Evolutionary conservation across 2,888 invertebrate species (phyloP), one percentile per base, ranked within the genome.

Genomic region (Fragum whitleyi): DNA sequence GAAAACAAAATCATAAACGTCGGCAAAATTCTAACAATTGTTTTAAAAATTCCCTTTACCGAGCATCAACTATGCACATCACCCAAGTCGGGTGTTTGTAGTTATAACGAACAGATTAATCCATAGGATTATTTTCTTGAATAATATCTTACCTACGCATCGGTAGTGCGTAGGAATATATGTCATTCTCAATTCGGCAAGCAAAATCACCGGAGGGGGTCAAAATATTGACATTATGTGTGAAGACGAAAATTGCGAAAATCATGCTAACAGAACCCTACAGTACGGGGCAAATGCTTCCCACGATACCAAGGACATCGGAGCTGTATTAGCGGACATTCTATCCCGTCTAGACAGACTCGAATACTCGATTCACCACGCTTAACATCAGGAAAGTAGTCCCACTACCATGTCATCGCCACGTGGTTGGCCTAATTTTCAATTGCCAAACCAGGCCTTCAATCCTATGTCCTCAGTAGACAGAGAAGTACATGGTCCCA

Each of bases 131-230:
- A 47, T 47, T 47, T 47, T 47, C 47, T 19, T 19, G 14, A 9
- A n/a, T 47, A 47, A 19, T 14, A 19, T 19, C n/a, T 47, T 47
- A 47, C 47, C 16, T 47, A 47, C 47, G 47, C 47, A 14, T 16
- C 47, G 47, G 47, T 47, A 47, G 47, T 47, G 47, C 47, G 47
- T 47, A 47, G 47, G 47, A 47, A 47, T 47, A 47, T 16, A 36
- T 3, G 32, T 36, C 16, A 47, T 47, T 47, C 47, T 47, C 16
- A 16, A 47, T 47, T 47, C 47, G 7, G 47, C 16, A 16, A 9
- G 47, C 39, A 47, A 47, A 47, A 47, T 47, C 47, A 47, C 47
- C 47, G 47, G 47, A 39, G 39, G 39, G 39, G 39, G 39, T 39
- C 39, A 9, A 6, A 6, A 14, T n/a, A 39, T 14, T 9, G 14